Conservation (phyloP, 2,888 invertebrate genomes). For the Villa cingulata region DNA sequence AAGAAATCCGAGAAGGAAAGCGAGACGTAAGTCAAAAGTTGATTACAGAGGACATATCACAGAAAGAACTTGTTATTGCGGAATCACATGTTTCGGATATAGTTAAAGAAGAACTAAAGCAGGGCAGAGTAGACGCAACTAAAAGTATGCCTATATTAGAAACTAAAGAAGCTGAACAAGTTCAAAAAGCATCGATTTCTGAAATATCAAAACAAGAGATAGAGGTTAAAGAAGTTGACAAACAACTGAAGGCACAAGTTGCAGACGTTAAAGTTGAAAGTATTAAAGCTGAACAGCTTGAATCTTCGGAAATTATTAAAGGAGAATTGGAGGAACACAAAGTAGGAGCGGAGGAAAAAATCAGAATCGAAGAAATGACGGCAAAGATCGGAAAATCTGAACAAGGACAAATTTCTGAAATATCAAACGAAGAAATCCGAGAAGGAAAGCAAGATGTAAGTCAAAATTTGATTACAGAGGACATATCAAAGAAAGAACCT, state of each 20-base stretch:
- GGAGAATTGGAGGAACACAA: neutral
- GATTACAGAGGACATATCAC: no score
- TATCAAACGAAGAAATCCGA: constrained; percentile 2
- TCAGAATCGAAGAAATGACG: neutral
- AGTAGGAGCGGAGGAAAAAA: neutral
- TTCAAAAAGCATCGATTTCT: neutral
- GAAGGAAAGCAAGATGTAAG: neutral
- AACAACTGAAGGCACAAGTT: neutral
- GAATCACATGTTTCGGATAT: no score
- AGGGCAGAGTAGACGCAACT: no score
- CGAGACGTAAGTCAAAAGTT: no score
- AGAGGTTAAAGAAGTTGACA: neutral
- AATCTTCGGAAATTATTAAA: neutral
- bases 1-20: no score
- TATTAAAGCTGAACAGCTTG: neutral
- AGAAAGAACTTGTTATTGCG: no score
- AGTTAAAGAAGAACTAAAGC: no score
- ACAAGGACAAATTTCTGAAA: constrained; percentile 10
- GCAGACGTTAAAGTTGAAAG: neutral
- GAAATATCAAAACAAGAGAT: neutral
- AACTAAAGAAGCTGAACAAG: neutral
- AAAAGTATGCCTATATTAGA: no score
- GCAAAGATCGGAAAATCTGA: neutral
- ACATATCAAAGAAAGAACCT: constrained; percentile 8
- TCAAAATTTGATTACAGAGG: neutral